phyloP scores from a whole-genome alignment of 2,113 vertebrate species.

The Notarius quadriscutis region DNA sequence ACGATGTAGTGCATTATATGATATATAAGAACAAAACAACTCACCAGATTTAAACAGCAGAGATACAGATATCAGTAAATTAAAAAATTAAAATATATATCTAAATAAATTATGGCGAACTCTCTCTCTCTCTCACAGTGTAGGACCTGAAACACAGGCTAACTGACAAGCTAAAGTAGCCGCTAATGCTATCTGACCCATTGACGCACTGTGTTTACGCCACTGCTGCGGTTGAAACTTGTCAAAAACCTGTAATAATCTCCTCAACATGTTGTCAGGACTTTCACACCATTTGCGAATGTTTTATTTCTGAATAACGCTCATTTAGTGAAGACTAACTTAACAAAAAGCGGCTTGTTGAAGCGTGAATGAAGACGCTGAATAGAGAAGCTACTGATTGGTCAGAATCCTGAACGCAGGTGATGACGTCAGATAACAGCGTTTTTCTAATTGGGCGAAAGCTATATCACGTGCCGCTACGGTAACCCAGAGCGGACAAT shows the following conservation, averaged over 20 bases:
- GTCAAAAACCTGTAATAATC: not conserved
- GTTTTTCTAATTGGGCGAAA: slow-evolving; percentile 19
- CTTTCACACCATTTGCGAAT: not conserved
- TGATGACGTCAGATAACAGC: not conserved
- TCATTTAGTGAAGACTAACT: not conserved
- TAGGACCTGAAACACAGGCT: not conserved
- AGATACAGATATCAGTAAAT: not conserved
- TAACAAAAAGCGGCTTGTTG: not conserved
- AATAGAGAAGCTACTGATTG: slow-evolving; percentile 17
- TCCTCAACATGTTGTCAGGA: not conserved
- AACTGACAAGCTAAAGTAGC: not conserved
- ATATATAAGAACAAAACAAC: not conserved
- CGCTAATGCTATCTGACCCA: not conserved
- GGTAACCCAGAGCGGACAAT: slow-evolving; percentile 10
- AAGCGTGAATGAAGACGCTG: not conserved
- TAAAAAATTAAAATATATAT: not conserved
- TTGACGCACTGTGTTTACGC: not conserved
- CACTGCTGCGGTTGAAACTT: too few species aligned
- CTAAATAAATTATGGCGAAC: not conserved
- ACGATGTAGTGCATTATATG: not conserved
- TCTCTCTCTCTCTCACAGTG: too few species aligned
- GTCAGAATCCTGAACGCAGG: not conserved
- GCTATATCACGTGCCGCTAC: not conserved
- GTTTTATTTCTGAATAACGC: not conserved
- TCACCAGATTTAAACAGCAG: not conserved